Conservation (phyloP, 2,888 invertebrate species). For the Temnothorax ravouxi region DNA sequence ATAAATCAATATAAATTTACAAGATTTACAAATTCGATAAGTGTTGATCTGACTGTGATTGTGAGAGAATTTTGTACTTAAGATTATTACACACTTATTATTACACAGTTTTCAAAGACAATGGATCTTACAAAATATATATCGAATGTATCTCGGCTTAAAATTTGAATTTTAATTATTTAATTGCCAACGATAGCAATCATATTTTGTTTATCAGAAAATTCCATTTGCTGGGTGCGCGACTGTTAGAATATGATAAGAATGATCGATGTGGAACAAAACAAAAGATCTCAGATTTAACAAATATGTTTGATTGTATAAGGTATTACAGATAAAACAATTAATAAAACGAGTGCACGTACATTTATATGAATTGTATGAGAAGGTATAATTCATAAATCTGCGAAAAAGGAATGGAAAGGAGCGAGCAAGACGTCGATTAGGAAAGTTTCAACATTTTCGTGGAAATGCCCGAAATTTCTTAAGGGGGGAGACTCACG, state of each 20-base stretch:
- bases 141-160: background rate
- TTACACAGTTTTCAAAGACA: background rate
- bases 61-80: background rate
- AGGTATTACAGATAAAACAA: background rate
- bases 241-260: background rate
- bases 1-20: background rate
- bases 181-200: background rate
- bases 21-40: background rate
- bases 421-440: background rate
- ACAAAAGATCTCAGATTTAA: background rate
- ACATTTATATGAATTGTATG: background rate
- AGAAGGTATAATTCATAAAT: background rate
- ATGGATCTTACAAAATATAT: constrained; percentile 3
- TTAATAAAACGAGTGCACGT: background rate
- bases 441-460: constrained; percentile 55
- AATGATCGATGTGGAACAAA: background rate
- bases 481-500: too few species aligned
- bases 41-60: background rate
- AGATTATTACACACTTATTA: constrained; percentile 4
- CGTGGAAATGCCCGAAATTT: constrained; percentile 48
- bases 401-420: too few species aligned
- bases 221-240: background rate
- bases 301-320: background rate
- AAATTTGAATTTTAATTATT: background rate
- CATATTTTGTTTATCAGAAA: background rate